Conservation (phyloP, 2,797 vertebrate species). For the Threskiornis aethiopicus region DNA sequence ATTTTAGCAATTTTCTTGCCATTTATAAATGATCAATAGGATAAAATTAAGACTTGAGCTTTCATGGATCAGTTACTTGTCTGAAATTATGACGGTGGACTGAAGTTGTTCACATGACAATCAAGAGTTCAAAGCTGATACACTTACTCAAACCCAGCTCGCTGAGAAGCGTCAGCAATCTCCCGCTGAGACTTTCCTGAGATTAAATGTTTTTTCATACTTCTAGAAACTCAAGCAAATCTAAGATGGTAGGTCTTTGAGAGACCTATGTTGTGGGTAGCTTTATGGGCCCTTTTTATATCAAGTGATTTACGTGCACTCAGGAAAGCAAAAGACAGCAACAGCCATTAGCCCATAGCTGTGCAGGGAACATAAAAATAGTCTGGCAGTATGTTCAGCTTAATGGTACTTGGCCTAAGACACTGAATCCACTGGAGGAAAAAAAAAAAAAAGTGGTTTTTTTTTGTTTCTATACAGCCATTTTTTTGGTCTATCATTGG, state of each 20-base stretch:
- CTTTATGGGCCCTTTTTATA: background rate
- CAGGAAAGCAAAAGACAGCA: background rate
- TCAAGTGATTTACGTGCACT: background rate
- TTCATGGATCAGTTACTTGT: background rate
- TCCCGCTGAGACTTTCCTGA: background rate
- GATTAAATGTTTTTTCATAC: background rate
- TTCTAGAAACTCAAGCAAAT: background rate
- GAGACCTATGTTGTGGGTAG: background rate
- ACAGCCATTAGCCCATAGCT: background rate
- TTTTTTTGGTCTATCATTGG: background rate
- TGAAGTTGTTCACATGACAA: background rate
- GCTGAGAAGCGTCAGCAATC: background rate
- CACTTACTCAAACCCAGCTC: background rate
- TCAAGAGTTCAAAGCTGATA: background rate
- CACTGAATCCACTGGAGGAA: background rate
- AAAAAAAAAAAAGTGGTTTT: too few species aligned
- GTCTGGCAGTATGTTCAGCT: background rate
- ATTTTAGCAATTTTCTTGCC: background rate
- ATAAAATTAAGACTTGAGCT: background rate
- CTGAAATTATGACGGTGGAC: background rate
- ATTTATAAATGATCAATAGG: background rate
- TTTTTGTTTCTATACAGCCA: rapidly evolving
- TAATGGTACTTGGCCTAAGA: background rate
- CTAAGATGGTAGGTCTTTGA: background rate
- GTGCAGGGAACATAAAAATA: background rate